phyloP scores from a whole-genome alignment of 2,797 vertebrate species.

The Acipenser oxyrinchus region DNA sequence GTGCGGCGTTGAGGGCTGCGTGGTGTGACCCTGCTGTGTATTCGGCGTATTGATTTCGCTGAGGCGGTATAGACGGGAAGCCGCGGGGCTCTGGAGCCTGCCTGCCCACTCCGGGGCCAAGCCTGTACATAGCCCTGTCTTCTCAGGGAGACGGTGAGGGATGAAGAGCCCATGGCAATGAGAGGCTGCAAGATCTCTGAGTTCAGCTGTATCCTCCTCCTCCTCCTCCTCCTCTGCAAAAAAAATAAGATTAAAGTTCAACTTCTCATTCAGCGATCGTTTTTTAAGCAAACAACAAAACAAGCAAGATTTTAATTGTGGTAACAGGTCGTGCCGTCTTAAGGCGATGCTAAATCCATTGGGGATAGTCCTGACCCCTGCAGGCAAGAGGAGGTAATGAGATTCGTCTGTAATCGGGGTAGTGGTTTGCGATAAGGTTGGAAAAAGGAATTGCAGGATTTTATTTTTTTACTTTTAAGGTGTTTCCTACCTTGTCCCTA shows the following conservation, averaged over 20 bases:
- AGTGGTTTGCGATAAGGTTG: too few relatives aligned
- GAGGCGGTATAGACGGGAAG: constrained; percentile 52
- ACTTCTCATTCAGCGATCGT: too few relatives aligned
- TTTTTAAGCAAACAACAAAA: too few relatives aligned
- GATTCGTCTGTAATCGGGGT: too few relatives aligned
- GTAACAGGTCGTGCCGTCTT: too few relatives aligned
- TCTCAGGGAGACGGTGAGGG: constrained; percentile 49
- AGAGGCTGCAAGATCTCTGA: constrained; percentile 58
- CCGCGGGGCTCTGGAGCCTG: constrained; percentile 59
- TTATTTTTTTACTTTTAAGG: too few relatives aligned
- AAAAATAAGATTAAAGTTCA: neutral
- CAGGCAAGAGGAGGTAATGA: too few relatives aligned
- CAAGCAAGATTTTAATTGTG: too few relatives aligned
- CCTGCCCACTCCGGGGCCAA: constrained; percentile 59
- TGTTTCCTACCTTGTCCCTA: too few relatives aligned
- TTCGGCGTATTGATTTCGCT: constrained; percentile 70
- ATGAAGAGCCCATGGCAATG: constrained; percentile 65
- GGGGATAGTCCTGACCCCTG: too few relatives aligned
- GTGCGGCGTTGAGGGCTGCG: constrained; percentile 56
- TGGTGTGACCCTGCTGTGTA: constrained; percentile 66
- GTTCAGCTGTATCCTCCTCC: constrained; percentile 37
- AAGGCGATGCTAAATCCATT: too few relatives aligned
- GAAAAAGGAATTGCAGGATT: too few relatives aligned
- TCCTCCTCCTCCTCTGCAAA: constrained; percentile 42
- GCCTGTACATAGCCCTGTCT: constrained; percentile 56